phyloP scores from a whole-genome alignment of 2,797 vertebrate species.

The Agapornis canus region DNA sequence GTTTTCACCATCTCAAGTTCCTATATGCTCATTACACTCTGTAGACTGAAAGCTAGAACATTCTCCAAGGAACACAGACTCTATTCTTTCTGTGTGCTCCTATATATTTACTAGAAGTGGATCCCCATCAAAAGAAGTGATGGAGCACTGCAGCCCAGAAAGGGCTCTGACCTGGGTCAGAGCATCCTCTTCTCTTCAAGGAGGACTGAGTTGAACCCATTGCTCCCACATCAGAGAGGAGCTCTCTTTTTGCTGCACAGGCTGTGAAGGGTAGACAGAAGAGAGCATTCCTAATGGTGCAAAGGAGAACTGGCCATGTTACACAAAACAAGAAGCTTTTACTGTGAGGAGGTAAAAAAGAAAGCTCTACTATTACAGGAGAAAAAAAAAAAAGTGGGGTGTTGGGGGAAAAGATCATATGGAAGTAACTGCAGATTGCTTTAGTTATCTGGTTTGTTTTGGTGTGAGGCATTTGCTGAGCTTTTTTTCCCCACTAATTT shows the following conservation, averaged over 20 bases:
- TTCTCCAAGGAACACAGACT: neutral
- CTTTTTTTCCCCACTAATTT: neutral
- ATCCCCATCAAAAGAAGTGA: neutral
- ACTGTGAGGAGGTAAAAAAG: neutral
- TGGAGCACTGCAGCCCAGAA: neutral
- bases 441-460: constrained; percentile 27
- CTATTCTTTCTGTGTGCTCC: neutral
- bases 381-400: rapidly evolving
- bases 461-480: neutral
- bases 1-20: neutral
- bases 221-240: neutral
- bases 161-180: neutral
- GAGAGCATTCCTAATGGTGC: neutral
- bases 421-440: neutral
- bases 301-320: neutral
- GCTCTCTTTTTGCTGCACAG: neutral
- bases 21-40: neutral
- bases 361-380: neutral
- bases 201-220: neutral
- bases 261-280: neutral
- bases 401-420: neutral
- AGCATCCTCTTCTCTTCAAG: rapidly evolving
- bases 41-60: neutral
- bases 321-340: neutral
- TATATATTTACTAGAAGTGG: neutral